Conservation (phyloP, 1,140 invertebrate genomes). For the Spodoptera frugiperda region DNA sequence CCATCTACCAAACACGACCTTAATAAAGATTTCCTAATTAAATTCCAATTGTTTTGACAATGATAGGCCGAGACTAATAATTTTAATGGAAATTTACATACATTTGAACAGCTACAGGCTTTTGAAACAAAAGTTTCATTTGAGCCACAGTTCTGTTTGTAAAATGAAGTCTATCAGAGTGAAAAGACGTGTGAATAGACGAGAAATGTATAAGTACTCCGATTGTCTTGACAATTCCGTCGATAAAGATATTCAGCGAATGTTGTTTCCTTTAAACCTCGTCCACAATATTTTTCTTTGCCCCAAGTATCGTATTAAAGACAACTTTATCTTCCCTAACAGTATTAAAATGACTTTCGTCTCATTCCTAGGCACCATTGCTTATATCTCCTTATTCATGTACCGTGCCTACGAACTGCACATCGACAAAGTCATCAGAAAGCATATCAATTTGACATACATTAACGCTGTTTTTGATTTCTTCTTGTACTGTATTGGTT, state of each 20-base stretch:
- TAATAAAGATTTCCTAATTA: too few species aligned
- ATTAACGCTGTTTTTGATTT: neutral
- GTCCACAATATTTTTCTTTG: neutral
- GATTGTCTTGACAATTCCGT: neutral
- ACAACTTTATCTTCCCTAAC: neutral
- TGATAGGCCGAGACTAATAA: too few species aligned
- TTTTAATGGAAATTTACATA: too few species aligned
- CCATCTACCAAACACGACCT: too few species aligned
- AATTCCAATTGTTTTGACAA: too few species aligned
- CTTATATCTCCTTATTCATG: neutral
- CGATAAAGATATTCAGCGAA: constrained; percentile 5
- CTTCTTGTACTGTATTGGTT: neutral
- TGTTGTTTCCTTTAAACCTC: constrained; percentile 10
- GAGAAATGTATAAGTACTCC: neutral
- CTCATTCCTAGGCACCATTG: neutral
- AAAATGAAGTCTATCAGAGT: too few species aligned
- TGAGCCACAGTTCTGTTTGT: too few species aligned
- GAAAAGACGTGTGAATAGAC: too few species aligned
- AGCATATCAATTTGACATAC: neutral
- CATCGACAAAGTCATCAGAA: neutral
- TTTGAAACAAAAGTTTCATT: too few species aligned
- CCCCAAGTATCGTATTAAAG: neutral
- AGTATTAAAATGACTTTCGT: neutral
- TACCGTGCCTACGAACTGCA: neutral
- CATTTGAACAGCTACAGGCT: too few species aligned